These are phyloP conservation scores for Eristalinus sepulchralis DNA, from an alignment of 2,888 invertebrate genomes.

Conservation along the genomic window DNA sequence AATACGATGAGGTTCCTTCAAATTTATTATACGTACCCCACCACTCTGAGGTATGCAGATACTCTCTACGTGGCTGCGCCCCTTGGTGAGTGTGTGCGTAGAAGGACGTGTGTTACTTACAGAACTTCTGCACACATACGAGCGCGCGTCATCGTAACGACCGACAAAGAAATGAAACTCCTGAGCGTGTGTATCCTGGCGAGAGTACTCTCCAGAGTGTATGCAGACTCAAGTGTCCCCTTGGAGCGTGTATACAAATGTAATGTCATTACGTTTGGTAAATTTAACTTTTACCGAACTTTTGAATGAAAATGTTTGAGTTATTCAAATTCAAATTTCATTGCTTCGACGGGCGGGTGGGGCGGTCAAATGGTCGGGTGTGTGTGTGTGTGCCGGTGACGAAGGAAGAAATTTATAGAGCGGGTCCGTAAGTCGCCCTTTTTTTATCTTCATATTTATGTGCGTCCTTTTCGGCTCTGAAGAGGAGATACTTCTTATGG, in stretches of 20 bases:
- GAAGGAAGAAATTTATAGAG: conserved; percentile 43
- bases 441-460: not conserved
- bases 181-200: conserved; percentile 55
- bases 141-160: conserved; percentile 5
- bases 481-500: conserved; percentile 22
- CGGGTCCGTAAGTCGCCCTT: conserved; percentile 4
- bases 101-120: conserved; percentile 48
- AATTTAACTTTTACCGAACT: conserved; percentile 70
- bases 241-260: conserved; percentile 69
- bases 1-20: conserved; percentile 67
- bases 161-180: conserved; percentile 31
- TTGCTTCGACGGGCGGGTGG: conserved; percentile 40
- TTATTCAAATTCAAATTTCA: conserved; percentile 71
- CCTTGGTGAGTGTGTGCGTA: not conserved
- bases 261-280: conserved; percentile 71
- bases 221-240: conserved; percentile 60
- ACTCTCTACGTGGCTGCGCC: not conserved
- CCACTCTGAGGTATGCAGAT: conserved; percentile 46
- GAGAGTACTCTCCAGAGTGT: conserved; percentile 45
- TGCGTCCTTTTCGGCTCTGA: not conserved
- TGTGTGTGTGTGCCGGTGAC: not conserved
- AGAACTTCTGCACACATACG: not conserved
- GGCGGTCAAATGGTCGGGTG: conserved; percentile 2
- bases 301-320: conserved; percentile 71
- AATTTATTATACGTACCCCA: conserved; percentile 61